A percentile compares a stretch with the other conserved stretches of the same genome.
phyloP scores from a whole-genome alignment of 2,797 vertebrate genomes.

The Rallus crepitans region DNA sequence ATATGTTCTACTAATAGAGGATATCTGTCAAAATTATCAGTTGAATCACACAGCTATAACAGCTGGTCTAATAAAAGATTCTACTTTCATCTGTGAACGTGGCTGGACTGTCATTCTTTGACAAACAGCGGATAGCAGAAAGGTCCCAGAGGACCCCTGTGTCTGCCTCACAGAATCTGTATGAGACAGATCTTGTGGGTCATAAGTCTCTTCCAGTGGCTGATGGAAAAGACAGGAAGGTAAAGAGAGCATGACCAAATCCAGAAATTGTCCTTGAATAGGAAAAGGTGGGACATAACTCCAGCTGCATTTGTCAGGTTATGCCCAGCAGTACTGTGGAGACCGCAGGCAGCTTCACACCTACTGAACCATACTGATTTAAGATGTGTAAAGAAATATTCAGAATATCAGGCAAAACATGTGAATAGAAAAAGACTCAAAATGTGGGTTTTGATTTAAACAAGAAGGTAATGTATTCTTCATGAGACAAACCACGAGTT shows the following conservation, averaged over 20 bases:
- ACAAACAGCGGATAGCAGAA: background rate
- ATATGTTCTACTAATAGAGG: background rate
- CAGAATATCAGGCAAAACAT: background rate
- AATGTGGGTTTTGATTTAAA: background rate
- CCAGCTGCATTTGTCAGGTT: background rate
- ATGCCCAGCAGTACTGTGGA: background rate
- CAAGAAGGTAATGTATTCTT: conserved; percentile 19
- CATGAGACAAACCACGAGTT: conserved; percentile 4
- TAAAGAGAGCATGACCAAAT: background rate
- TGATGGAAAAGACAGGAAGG: background rate
- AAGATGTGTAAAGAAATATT: background rate
- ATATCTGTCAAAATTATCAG: background rate
- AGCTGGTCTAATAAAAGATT: background rate
- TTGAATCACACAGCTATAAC: background rate
- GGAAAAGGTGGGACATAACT: background rate
- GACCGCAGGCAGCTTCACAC: background rate
- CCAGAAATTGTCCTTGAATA: background rate
- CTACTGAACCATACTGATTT: background rate
- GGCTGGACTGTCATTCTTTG: background rate
- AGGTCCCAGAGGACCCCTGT: background rate
- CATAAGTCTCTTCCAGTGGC: background rate
- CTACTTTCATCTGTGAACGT: background rate
- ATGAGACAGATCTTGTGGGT: background rate
- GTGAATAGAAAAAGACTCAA: background rate
- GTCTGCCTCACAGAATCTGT: background rate